Evolutionary conservation across 23 tunicate genomes (phyloP).

Genomic region (Botrylloides violaceus): DNA sequence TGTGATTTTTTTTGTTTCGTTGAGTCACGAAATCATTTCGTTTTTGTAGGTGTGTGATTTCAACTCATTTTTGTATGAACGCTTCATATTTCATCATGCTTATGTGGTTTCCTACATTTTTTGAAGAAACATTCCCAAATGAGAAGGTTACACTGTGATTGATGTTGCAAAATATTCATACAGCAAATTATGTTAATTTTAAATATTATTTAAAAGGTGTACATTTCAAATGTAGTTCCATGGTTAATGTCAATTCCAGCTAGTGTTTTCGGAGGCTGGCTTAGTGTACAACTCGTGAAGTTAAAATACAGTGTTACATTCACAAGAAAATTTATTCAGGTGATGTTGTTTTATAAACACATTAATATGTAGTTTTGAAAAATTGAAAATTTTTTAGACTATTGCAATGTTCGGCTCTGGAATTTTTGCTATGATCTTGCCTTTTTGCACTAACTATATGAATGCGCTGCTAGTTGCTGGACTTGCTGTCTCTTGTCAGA

Average conservation of each 20-base stretch:
- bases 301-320: constrained; percentile 20
- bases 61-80: constrained; percentile 69
- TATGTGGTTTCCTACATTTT: constrained; percentile 89
- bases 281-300: constrained; percentile 51
- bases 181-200: background rate
- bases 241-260: constrained; percentile 84
- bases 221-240: constrained; percentile 83
- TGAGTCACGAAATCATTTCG: background rate
- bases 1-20: background rate
- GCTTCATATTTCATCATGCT: constrained; percentile 74
- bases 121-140: constrained; percentile 75
- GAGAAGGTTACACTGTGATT: constrained; percentile 23
- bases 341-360: background rate
- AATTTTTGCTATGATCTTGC: constrained; percentile 47
- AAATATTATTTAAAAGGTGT: constrained; percentile 27
- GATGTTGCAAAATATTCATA: background rate
- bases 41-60: constrained; percentile 31
- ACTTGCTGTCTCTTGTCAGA: constrained; percentile 58
- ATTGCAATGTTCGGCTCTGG: constrained; percentile 57
- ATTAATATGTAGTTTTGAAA: too few relatives aligned
- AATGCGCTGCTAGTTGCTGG: constrained; percentile 61
- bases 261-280: constrained; percentile 77
- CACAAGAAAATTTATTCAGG: constrained; percentile 69
- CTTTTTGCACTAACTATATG: constrained; percentile 51
- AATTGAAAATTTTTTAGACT: constrained; percentile 2